A percentile compares a stretch with the other conserved stretches of the same genome.
Conservation (phyloP, 2,888 invertebrate species). For the Ecliptopera silaceata region DNA sequence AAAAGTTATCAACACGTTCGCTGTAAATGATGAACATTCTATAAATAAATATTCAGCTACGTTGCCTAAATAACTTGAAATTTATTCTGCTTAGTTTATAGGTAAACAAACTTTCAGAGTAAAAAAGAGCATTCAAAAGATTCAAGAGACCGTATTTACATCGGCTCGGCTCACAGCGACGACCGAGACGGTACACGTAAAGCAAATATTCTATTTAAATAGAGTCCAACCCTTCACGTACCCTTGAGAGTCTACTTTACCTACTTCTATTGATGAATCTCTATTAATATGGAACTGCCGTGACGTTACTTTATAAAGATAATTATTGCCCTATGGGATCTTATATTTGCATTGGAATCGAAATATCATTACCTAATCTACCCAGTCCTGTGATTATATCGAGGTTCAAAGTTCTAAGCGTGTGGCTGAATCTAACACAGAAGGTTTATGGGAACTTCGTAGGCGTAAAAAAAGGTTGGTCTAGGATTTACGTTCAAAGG, state of each 20-base stretch:
- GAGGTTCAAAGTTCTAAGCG: too few species aligned
- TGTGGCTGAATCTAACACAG: too few species aligned
- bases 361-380: too few species aligned
- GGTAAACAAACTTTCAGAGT: background rate
- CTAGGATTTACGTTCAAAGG: too few species aligned
- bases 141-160: conserved; percentile 5
- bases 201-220: conserved; percentile 16
- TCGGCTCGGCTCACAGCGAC: background rate
- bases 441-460: too few species aligned
- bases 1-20: background rate
- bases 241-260: conserved; percentile 21
- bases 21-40: background rate
- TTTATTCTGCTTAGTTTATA: background rate
- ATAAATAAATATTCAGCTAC: background rate
- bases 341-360: too few species aligned
- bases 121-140: conserved; percentile 10
- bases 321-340: conserved; percentile 7
- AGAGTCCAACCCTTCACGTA: conserved; percentile 16
- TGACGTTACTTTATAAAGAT: conserved; percentile 9
- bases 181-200: conserved; percentile 2
- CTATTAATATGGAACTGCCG: conserved; percentile 10
- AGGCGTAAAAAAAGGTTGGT: too few species aligned
- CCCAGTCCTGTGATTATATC: too few species aligned
- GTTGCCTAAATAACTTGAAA: background rate
- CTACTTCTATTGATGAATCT: conserved; percentile 5